phyloP scores from a whole-genome alignment of 2,113 vertebrate genomes.

The Sitta europaea region DNA sequence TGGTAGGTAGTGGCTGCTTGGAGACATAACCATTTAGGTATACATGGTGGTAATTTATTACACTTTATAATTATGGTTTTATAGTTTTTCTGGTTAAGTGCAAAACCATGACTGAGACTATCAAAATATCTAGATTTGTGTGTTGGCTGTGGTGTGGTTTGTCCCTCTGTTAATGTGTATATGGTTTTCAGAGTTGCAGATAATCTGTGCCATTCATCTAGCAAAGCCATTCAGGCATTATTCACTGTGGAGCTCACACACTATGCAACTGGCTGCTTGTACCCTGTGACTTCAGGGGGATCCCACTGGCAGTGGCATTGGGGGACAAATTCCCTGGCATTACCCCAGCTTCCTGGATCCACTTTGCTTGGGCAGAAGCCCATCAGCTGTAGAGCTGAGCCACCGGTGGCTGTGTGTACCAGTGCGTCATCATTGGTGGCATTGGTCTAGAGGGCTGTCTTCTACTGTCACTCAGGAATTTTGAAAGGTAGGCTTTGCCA shows the following conservation, averaged over 20 bases:
- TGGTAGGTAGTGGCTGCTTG: not conserved
- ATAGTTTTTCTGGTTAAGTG: conserved; percentile 5
- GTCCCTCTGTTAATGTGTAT: not conserved
- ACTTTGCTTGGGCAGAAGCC: not conserved
- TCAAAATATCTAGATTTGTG: not conserved
- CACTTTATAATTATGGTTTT: not conserved
- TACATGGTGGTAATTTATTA: not conserved
- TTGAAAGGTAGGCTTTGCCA: not conserved
- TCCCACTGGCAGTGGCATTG: rapidly evolving
- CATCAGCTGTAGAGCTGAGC: not conserved
- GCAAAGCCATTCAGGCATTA: not conserved
- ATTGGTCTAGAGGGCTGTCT: rapidly evolving
- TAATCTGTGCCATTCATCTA: not conserved
- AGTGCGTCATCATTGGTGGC: rapidly evolving
- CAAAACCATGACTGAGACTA: not conserved
- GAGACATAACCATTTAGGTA: conserved; percentile 1
- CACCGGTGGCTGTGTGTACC: rapidly evolving
- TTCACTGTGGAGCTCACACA: rapidly evolving
- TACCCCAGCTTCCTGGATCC: not conserved
- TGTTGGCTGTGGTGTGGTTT: not conserved
- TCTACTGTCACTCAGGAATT: not conserved
- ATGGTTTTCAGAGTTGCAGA: not conserved
- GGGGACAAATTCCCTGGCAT: not conserved
- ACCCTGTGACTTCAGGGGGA: not conserved
- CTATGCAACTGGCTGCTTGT: rapidly evolving